Evolutionary conservation across 2,113 vertebrate genomes (phyloP), one percentile per base, ranked within the genome.

Genomic region (Peucedramus taeniatus): DNA sequence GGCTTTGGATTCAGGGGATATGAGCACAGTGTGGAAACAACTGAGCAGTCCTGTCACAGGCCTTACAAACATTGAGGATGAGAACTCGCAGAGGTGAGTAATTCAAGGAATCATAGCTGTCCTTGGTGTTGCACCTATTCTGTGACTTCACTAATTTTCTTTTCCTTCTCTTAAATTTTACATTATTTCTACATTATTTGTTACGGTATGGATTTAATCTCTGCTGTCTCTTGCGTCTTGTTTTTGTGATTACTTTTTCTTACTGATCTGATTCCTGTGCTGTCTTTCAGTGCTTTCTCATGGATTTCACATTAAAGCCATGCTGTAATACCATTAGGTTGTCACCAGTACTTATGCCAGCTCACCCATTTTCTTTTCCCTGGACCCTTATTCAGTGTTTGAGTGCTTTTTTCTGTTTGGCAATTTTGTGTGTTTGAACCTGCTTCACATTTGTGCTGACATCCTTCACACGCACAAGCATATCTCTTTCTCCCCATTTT

Each of bases 1-100:
- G 90, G 99, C 99, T 1, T 95, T 99, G 98, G 98, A 99, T 23
- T 98, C 98, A 0, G 98, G 99, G 5, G 99, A 99, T 98, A 89
- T 98, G 78, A 97, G 89, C 4, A 98, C 98, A 1, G 98, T 99
- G 49, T 99, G 99, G 99, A 99, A 98, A 66, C 99, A 99, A 85
- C 96, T 99, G 96, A 98, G 98, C 96, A 99, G 98, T 79, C n/a
- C 98, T 1, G 98, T 99, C 33, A 99, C 99, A 0, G 99, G 99
- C 6, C 99, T 99, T 51, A 99, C 99, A 45, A 99, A 99, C 10
- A 98, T 99, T 9, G 99, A 99, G 93, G 98, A 99, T 30, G 99
- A 99, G 40, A 99, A 99, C 20, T 98, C 98, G 1, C 99, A 99
- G 98, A 99, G 99, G 99, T 99, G 89, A 47, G 70, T 91, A 39